These are phyloP conservation scores for Merluccius polli DNA, from an alignment of 2,797 vertebrate genomes.

Conservation along the genomic window DNA sequence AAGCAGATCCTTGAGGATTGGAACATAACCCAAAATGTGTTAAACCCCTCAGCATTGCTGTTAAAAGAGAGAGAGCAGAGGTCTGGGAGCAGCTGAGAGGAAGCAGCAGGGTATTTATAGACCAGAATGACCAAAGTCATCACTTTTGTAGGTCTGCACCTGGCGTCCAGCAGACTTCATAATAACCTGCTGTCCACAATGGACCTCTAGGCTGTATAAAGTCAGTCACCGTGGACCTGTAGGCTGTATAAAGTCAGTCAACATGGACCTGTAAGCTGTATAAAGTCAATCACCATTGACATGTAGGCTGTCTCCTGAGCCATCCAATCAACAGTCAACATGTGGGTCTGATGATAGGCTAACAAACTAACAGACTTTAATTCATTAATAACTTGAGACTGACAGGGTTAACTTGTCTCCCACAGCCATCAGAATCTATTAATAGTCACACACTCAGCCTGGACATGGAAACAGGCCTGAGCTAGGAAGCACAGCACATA, in stretches of 20 bases:
- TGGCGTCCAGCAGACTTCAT: background rate
- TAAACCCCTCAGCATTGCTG: background rate
- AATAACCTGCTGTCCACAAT: background rate
- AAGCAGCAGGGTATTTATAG: conserved; percentile 31
- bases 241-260: background rate
- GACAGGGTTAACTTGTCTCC: background rate
- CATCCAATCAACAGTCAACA: background rate
- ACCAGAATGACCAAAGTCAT: conserved; percentile 12
- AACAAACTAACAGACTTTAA: background rate
- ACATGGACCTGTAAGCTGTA: background rate
- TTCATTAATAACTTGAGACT: background rate
- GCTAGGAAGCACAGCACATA: background rate
- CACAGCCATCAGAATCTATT: conserved; percentile 11
- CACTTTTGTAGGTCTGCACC: conserved; percentile 7
- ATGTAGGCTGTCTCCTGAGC: background rate
- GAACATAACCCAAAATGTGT: background rate
- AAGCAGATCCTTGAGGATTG: background rate
- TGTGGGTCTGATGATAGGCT: background rate
- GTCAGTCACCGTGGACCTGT: background rate
- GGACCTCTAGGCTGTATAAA: background rate
- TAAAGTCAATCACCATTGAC: background rate
- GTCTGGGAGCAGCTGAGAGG: conserved; percentile 4
- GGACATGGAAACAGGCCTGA: background rate
- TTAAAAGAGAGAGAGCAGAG: background rate
- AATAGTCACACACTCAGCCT: background rate